Base-by-base conservation (phyloP, 2,888 invertebrate species). In the Coenonympha arcania region DNA sequence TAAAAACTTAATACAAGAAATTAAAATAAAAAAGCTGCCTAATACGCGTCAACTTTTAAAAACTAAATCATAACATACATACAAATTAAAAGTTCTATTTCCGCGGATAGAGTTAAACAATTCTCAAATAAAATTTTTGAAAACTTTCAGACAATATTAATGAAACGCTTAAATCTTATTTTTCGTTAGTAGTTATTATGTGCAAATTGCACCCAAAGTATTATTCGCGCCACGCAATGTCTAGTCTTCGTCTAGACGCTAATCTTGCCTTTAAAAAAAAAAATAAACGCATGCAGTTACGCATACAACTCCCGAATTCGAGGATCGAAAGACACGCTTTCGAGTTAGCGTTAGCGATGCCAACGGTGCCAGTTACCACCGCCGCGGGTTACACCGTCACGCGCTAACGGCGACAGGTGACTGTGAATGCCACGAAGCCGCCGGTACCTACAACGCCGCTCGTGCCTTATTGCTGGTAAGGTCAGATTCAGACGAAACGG, bases 321-420 rank as follows among this genome's bases (percentile, higher is more conserved):
- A n/a, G 34, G 33, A 24, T 50, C 36, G 33, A 13, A 40, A 8
- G 13, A 20, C 41, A 20, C 34, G 34, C 16, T 31, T 19, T 30
- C n/a, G 11, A 22, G 28, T 11, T 4, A 28, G n/a, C 22, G n/a
- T 26, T 30, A 30, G 8, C 9, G 19, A 19, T 1, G 41, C 13
- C 16, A n/a, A n/a, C n/a, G 28, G 30, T 15, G 9, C 28, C 28
- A 46, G 40, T 50, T 50, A 50, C 53, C 48, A 15, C 40, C 13
- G 34, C 20, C 37, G 36, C 33, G 8, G 33, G 43, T 31, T 37
- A 37, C 45, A 64, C 64, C 63, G 71, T 63, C 63, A 66, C 68
- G 71, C 66, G 55, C 62, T 64, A 66, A 45, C 56, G 69, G 49
- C 64, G 60, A 59, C 66, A 62, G 63, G 65, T 64, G 68, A 74